Conservation (phyloP, 2,888 invertebrate genomes). For the Xestia rhomboidea region DNA sequence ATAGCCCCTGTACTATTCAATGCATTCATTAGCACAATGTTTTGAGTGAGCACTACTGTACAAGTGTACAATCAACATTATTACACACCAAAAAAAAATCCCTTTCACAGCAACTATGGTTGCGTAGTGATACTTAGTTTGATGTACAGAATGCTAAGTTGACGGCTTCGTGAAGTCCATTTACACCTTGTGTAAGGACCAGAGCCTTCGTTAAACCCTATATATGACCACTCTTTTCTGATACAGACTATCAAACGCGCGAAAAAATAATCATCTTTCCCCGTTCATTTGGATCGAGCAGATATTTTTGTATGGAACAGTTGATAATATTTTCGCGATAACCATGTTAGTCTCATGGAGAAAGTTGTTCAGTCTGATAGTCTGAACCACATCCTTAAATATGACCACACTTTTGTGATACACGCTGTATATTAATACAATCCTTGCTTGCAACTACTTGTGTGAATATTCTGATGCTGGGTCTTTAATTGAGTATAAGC, state of each 20-base stretch:
- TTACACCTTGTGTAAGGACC: neutral
- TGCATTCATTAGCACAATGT: neutral
- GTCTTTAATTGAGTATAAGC: neutral
- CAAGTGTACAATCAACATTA: too few species aligned
- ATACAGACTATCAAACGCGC: neutral
- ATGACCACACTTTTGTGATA: neutral
- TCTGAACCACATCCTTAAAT: neutral
- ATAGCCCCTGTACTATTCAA: neutral
- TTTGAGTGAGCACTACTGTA: neutral
- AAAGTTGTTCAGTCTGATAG: neutral
- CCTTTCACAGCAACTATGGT: neutral
- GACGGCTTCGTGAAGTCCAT: neutral
- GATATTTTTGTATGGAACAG: neutral
- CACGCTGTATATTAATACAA: neutral
- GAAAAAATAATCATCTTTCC: neutral
- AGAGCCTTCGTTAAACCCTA: too few species aligned
- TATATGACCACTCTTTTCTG: neutral
- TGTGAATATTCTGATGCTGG: neutral
- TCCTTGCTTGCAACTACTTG: neutral
- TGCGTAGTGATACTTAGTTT: neutral
- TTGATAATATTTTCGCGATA: neutral
- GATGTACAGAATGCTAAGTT: neutral
- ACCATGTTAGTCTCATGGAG: neutral
- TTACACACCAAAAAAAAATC: neutral
- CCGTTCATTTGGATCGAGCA: too few species aligned